Evolutionary conservation across 1,140 invertebrate genomes (phyloP).

Genomic region (Bathynomus jamesi): DNA sequence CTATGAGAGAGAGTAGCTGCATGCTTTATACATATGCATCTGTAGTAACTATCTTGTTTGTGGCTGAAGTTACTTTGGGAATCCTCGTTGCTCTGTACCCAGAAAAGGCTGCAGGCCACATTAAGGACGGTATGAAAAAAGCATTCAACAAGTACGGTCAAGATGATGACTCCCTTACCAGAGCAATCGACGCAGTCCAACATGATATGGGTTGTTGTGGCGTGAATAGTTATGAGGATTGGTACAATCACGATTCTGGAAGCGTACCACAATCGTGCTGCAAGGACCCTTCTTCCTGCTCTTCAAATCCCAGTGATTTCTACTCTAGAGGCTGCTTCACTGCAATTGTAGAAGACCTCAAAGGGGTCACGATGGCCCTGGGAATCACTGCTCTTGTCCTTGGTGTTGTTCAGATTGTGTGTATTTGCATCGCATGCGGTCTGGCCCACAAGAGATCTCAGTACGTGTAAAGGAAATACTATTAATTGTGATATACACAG

Average conservation of each 20-base stretch:
- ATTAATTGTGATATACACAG: too few relatives aligned
- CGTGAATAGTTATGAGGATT: background rate
- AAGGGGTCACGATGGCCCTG: background rate
- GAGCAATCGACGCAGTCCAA: background rate
- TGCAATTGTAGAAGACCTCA: background rate
- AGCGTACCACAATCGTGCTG: background rate
- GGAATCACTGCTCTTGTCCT: background rate
- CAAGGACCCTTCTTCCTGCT: background rate
- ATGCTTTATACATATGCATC: slow-evolving; percentile 58
- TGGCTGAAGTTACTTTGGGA: background rate
- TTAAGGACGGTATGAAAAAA: background rate
- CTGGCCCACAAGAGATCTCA: background rate
- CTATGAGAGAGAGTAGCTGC: slow-evolving; percentile 74
- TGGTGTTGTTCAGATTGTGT: background rate
- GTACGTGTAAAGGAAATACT: background rate
- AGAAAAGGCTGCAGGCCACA: background rate
- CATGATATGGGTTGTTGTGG: background rate
- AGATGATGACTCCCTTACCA: background rate
- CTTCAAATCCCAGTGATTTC: background rate
- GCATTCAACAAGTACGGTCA: background rate
- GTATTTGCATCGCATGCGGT: background rate
- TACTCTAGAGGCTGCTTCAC: background rate
- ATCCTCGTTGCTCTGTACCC: background rate
- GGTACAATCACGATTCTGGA: background rate
- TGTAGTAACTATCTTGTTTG: background rate